These are phyloP conservation scores for Amblyjoppa fuscipennis DNA, from an alignment of 2,888 invertebrate species.

Conservation along the genomic window DNA sequence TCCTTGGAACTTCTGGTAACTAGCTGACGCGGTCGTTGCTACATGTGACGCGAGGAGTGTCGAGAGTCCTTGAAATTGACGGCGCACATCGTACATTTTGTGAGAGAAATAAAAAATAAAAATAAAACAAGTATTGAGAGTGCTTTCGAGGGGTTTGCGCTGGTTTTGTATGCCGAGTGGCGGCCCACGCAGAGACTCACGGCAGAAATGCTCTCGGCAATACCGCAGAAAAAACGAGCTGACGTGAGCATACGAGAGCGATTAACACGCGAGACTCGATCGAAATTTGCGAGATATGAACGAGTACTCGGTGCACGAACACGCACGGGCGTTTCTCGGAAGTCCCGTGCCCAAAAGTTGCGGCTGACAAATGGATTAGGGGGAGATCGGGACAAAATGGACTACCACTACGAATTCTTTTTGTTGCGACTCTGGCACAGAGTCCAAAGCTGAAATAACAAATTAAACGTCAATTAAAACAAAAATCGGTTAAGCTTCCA, in stretches of 20 bases:
- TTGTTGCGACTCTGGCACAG: not conserved
- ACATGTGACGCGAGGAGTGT: conserved; percentile 8
- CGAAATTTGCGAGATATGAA: conserved; percentile 24
- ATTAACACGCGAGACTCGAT: conserved; percentile 36
- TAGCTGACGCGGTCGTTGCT: conserved; percentile 14
- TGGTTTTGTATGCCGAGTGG: conserved; percentile 43
- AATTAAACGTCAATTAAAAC: not conserved
- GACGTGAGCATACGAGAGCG: conserved; percentile 20
- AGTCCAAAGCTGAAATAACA: not conserved
- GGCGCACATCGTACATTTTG: not conserved
- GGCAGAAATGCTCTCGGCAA: conserved; percentile 19
- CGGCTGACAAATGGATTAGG: not conserved
- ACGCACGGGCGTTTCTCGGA: not conserved
- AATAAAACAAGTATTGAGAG: conserved; percentile 24
- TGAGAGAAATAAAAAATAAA: conserved; percentile 15
- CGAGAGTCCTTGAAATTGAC: conserved; percentile 52
- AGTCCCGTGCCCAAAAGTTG: not conserved
- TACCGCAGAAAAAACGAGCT: conserved; percentile 20
- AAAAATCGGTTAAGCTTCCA: not conserved
- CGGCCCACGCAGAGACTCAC: conserved; percentile 47
- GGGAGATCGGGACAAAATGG: not conserved
- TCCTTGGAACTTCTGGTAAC: conserved; percentile 17
- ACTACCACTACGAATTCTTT: not conserved
- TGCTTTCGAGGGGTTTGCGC: conserved; percentile 37
- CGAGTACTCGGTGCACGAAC: not conserved